Evolutionary conservation across 2,797 vertebrate species (phyloP).

Genomic region (Xiphorhynchus erythropygius): DNA sequence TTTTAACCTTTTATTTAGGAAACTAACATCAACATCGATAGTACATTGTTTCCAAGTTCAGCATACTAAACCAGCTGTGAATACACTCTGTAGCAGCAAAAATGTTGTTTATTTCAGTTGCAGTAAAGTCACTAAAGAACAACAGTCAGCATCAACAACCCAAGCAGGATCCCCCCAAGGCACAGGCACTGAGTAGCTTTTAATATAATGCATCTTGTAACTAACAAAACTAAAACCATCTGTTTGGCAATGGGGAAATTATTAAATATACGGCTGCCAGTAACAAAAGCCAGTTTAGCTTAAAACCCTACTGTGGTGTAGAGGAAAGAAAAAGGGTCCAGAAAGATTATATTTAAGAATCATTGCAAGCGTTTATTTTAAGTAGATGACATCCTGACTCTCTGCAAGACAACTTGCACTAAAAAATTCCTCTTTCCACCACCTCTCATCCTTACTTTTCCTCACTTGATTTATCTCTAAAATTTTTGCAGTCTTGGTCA

Average conservation of each 20-base stretch:
- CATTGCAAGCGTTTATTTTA: not conserved
- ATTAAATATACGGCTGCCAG: not conserved
- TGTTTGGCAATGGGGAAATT: not conserved
- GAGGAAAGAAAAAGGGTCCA: not conserved
- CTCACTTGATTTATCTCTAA: not conserved
- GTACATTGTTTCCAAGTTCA: not conserved
- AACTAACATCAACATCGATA: not conserved
- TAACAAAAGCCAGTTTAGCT: not conserved
- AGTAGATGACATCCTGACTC: not conserved
- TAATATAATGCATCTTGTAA: not conserved
- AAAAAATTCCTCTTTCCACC: not conserved
- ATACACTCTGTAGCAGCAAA: not conserved
- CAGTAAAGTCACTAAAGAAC: not conserved
- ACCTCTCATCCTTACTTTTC: not conserved
- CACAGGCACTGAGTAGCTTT: not conserved
- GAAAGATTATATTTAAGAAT: not conserved
- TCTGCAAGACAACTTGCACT: not conserved
- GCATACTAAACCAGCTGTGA: not conserved
- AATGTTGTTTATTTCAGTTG: not conserved
- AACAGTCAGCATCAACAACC: not conserved
- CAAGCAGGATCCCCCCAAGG: not conserved
- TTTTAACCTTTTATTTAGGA: not conserved
- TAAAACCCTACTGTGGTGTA: not conserved
- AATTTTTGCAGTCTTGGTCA: not conserved
- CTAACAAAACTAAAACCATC: not conserved